phyloP scores from a whole-genome alignment of 2,113 vertebrate species.

The Erpornis zantholeuca region DNA sequence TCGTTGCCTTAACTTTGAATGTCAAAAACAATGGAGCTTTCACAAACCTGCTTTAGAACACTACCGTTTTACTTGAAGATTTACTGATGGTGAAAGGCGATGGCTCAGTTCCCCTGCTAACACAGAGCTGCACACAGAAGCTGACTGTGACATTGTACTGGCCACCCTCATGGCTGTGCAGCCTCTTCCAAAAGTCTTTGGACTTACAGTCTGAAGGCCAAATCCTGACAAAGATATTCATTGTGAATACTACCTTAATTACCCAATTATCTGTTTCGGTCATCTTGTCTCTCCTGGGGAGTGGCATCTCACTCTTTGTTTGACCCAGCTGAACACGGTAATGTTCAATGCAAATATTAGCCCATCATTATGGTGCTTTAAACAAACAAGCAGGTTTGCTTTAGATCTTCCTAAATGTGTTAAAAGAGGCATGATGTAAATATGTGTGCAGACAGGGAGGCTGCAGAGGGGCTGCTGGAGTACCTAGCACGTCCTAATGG shows the following conservation, averaged over 20 bases:
- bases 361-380: background rate
- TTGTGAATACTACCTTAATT: background rate
- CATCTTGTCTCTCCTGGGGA: constrained; percentile 29
- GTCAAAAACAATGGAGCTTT: background rate
- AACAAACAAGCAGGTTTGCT: background rate
- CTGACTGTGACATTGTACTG: background rate
- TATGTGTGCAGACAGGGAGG: background rate
- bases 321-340: background rate
- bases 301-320: background rate
- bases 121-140: background rate
- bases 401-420: background rate
- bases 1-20: background rate
- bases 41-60: background rate
- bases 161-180: background rate
- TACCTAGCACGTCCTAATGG: fast-evolving
- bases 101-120: background rate
- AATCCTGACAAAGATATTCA: background rate
- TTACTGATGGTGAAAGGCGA: background rate
- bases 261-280: background rate
- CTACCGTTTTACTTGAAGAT: background rate
- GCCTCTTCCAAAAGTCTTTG: background rate
- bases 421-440: background rate
- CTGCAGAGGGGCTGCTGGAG: background rate
- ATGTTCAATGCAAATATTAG: background rate
- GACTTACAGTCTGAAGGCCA: background rate